Conservation (phyloP, 2,113 vertebrate species). For the Mesoclemmys tuberculata region DNA sequence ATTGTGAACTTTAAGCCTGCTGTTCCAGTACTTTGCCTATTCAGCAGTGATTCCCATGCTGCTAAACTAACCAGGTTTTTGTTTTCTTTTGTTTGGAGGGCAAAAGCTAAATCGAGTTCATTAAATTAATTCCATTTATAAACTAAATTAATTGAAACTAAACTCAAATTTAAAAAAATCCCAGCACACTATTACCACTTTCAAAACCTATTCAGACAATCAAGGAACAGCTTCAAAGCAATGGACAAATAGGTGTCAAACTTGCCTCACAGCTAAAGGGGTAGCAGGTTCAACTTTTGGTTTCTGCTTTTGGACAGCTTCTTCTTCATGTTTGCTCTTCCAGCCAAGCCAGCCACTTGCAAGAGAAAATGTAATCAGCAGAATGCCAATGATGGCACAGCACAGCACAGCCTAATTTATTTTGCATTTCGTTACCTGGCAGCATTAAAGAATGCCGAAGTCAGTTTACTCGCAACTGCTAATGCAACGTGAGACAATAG, state of each 20-base stretch:
- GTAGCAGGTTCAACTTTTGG: slow-evolving; percentile 96
- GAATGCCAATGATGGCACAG: neutral
- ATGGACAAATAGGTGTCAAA: neutral
- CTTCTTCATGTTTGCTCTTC: slow-evolving; percentile 93
- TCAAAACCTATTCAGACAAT: neutral
- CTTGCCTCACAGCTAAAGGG: slow-evolving; percentile 89
- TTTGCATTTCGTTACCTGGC: slow-evolving; percentile 86
- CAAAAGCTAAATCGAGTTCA: neutral
- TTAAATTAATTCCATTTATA: neutral
- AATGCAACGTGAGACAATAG: slow-evolving; percentile 95
- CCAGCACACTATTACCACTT: neutral
- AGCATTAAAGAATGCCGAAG: slow-evolving; percentile 95
- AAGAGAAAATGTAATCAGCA: neutral
- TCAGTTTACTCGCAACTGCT: slow-evolving; percentile 98
- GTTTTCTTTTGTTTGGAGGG: neutral
- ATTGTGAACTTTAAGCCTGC: neutral
- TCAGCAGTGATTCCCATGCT: neutral
- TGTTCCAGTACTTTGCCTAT: neutral
- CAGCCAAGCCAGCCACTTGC: slow-evolving; percentile 96
- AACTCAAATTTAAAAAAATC: neutral
- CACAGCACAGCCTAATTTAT: neutral
- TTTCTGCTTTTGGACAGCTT: slow-evolving; percentile 90
- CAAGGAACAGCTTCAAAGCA: neutral
- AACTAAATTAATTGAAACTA: slow-evolving; percentile 6
- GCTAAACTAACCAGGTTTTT: neutral